These are phyloP conservation scores for Drosophila busckii DNA, from an alignment of 1,140 invertebrate genomes.

Conservation along the genomic window DNA sequence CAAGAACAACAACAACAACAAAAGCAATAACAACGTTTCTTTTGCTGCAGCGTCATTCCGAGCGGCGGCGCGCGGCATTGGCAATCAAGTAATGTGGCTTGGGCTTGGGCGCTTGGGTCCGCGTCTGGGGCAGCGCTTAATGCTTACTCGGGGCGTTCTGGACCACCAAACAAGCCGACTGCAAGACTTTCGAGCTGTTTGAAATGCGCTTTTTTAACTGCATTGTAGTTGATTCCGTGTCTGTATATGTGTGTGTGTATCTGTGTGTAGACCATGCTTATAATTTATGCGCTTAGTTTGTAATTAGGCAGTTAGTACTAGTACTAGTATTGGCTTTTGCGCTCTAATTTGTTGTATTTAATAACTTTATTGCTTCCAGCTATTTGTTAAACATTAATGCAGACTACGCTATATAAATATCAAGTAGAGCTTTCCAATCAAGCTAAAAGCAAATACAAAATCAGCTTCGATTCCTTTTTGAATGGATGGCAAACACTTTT, in stretches of 20 bases:
- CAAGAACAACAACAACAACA: constrained; percentile 11
- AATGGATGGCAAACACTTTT: too few species aligned
- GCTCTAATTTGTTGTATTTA: too few species aligned
- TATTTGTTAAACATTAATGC: too few species aligned
- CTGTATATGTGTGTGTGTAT: constrained; percentile 69
- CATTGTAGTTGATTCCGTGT: constrained; percentile 67
- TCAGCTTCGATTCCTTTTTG: too few species aligned
- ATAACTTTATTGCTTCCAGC: too few species aligned
- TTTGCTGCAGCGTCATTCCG: constrained; percentile 69
- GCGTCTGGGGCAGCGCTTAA: constrained; percentile 33
- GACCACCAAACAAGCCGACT: constrained; percentile 67
- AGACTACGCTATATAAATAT: too few species aligned
- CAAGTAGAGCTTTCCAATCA: too few species aligned
- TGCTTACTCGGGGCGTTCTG: constrained; percentile 57
- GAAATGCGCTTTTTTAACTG: constrained; percentile 73
- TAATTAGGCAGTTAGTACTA: too few species aligned
- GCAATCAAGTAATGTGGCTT: constrained; percentile 64
- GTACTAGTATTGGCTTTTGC: too few species aligned
- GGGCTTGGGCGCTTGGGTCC: constrained; percentile 11
- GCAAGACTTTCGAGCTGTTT: constrained; percentile 54
- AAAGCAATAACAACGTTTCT: constrained; percentile 44
- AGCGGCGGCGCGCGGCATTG: constrained; percentile 68
- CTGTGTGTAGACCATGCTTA: too few species aligned
- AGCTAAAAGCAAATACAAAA: too few species aligned
- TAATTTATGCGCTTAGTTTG: constrained; percentile 27